phyloP scores from a whole-genome alignment of 2,113 vertebrate genomes.

The Pedionomus torquatus region DNA sequence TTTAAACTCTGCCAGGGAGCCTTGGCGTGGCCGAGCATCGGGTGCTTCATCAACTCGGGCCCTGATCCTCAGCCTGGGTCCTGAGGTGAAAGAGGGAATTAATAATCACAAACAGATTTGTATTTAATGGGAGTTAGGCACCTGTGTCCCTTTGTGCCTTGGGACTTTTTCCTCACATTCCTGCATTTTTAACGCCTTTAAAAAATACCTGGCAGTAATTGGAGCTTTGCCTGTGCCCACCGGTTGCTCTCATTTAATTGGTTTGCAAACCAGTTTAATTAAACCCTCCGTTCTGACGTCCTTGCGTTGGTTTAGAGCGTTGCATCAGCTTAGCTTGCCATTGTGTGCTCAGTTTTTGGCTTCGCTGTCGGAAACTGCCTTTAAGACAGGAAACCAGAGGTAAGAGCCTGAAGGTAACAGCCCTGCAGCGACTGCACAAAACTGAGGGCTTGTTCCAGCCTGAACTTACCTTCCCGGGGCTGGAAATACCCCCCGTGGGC shows the following conservation, averaged over 20 bases:
- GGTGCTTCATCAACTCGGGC: rapidly evolving
- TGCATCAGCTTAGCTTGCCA: neutral
- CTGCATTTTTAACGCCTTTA: neutral
- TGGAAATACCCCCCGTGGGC: neutral
- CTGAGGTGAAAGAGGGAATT: neutral
- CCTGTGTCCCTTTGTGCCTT: conserved; percentile 1
- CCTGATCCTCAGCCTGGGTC: neutral
- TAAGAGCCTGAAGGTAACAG: neutral
- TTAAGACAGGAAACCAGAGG: conserved; percentile 20
- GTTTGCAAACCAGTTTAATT: neutral
- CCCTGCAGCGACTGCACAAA: neutral
- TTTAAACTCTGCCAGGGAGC: rapidly evolving
- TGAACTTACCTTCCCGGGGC: neutral
- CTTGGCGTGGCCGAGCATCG: rapidly evolving
- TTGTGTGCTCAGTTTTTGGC: neutral
- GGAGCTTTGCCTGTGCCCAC: neutral
- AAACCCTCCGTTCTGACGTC: neutral
- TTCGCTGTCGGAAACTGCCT: neutral
- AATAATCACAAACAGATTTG: neutral
- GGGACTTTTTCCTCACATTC: neutral
- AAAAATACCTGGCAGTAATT: neutral
- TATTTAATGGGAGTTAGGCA: neutral
- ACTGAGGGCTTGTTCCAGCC: neutral
- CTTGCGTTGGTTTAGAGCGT: neutral
- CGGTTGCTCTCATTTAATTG: neutral